Conservation (phyloP, 2,888 invertebrate genomes). For the Erebia palarica region DNA sequence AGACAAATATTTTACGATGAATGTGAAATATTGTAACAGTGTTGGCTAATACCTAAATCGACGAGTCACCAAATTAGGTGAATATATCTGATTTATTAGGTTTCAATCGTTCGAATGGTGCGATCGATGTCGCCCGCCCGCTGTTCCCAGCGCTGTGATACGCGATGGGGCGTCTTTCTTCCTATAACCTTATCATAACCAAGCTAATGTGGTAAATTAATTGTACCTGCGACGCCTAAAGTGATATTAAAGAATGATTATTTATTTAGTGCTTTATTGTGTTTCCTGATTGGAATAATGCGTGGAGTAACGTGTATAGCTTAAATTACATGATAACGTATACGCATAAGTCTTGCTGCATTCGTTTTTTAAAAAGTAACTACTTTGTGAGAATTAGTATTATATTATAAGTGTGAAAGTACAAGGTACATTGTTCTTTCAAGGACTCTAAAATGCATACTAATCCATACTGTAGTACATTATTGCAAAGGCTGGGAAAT, state of each 20-base stretch:
- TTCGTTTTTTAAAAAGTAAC: too few species aligned
- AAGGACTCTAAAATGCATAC: too few species aligned
- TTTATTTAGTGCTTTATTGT: not conserved
- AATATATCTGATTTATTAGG: conserved; percentile 53
- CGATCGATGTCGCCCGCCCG: conserved; percentile 56
- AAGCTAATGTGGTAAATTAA: conserved; percentile 22
- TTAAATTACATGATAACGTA: too few species aligned
- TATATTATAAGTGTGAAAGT: too few species aligned
- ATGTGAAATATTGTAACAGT: not conserved
- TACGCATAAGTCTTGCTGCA: too few species aligned
- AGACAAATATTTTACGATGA: too few species aligned
- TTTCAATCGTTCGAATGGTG: conserved; percentile 61
- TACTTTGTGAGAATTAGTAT: too few species aligned
- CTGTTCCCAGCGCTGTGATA: not conserved
- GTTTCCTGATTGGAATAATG: not conserved
- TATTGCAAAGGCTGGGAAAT: too few species aligned
- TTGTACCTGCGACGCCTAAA: not conserved
- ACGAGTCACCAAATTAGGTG: conserved; percentile 13
- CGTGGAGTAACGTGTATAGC: too few species aligned
- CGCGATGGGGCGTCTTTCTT: conserved; percentile 19
- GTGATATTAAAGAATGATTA: not conserved
- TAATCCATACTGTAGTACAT: too few species aligned
- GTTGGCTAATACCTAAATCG: not conserved
- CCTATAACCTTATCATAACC: conserved; percentile 4
- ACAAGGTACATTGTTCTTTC: too few species aligned